Evolutionary conservation across 1,140 invertebrate genomes (phyloP).

Genomic region (Babylonia areolata): DNA sequence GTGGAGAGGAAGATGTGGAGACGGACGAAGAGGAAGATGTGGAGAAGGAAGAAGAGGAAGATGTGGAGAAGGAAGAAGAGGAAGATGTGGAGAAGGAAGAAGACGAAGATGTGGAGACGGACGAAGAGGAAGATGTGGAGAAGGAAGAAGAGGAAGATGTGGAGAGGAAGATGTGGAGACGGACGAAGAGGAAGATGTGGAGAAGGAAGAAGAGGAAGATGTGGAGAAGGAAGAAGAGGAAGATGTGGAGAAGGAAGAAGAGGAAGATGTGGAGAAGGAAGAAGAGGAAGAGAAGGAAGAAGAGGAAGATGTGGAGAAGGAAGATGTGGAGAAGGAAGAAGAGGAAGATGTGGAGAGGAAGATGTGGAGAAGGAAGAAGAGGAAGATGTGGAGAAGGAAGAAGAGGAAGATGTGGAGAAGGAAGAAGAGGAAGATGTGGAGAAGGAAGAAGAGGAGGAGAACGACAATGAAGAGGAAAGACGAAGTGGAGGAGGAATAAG

Average conservation of each 20-base stretch:
- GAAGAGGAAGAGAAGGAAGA: not conserved
- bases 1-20: too few species aligned
- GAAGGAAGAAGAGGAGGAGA: too few species aligned
- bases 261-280: not conserved
- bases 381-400: not conserved
- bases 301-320: not conserved
- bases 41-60: too few species aligned
- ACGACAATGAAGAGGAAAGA: too few species aligned
- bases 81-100: too few species aligned
- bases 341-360: not conserved
- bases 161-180: not conserved
- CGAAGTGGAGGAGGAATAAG: too few species aligned
- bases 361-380: not conserved
- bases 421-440: too few species aligned
- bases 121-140: not conserved
- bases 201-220: not conserved
- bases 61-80: too few species aligned
- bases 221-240: not conserved
- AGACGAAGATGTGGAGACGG: too few species aligned
- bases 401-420: too few species aligned
- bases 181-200: not conserved
- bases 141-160: not conserved
- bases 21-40: too few species aligned
- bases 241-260: not conserved
- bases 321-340: not conserved